Evolutionary conservation across 2,888 invertebrate genomes (phyloP), one percentile per base, ranked within the genome.

Genomic region (Leptopilina drosophilae): DNA sequence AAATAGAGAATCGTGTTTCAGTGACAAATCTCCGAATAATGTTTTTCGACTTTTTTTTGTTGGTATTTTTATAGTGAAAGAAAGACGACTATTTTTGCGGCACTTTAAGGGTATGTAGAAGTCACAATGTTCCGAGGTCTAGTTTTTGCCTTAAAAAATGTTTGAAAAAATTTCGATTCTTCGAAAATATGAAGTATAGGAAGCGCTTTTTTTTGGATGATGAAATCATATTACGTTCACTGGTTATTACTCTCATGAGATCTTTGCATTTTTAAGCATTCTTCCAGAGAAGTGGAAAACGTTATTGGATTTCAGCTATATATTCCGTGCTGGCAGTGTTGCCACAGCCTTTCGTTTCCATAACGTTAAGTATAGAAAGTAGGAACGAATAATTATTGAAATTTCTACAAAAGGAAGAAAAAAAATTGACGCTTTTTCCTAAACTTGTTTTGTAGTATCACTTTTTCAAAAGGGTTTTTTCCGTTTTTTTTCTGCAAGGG

Each of bases 301-400:
- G 33, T 56, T 73, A 53, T 73, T 73, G 69, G 69, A 14, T 26
- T 73, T 73, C 53, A 73, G 53, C 53, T 69, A 69, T 69, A 69
- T 69, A 69, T 49, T 53, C 26, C 46, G 20, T 12, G 69, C 26
- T 33, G 26, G 53, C 73, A 59, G 15, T 33, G 73, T 73, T 73
- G 73, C 73, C 73, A 56, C 73, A 56, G 53, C 40, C 33, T 33
- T 20, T 49, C 49, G 69, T 69, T 73, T 56, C 14, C 20, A 20
- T 8, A 56, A 14, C 26, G 9, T 56, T 11, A n/a, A n/a, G n/a
- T n/a, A 9, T 15, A 14, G 62, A 62, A 62, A 62, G 62, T 62
- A 20, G 62, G 15, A 59, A 59, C 59, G 15, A 59, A 59, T 7
- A 59, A 59, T 7, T 62, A 20, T 62, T 20, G 1, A 62, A 62